phyloP scores from a whole-genome alignment of 2,797 vertebrate species.

The Taeniopygia guttata region DNA sequence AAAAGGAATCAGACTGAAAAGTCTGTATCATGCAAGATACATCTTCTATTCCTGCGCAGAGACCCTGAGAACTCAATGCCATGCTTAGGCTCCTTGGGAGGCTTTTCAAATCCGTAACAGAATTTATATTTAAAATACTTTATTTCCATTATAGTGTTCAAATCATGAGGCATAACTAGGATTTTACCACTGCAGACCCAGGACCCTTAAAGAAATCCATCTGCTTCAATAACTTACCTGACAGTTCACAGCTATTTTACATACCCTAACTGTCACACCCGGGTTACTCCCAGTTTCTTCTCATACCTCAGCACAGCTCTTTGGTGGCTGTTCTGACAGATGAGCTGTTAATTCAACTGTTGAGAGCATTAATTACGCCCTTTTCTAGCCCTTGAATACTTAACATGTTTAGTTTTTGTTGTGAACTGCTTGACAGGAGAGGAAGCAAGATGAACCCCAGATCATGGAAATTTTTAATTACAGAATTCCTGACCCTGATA shows the following conservation, averaged over 20 bases:
- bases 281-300: background rate
- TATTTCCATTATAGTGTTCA: constrained; percentile 1
- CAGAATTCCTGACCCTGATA: background rate
- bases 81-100: background rate
- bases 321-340: background rate
- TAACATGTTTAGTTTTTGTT: background rate
- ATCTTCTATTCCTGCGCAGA: background rate
- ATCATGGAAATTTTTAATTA: background rate
- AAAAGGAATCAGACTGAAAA: background rate
- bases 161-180: background rate
- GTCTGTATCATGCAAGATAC: background rate
- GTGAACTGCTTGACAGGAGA: background rate
- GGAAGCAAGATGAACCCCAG: background rate
- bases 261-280: background rate
- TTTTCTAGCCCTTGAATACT: background rate
- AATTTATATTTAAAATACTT: constrained; percentile 26
- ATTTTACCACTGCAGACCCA: background rate
- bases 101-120: background rate
- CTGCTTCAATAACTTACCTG: background rate
- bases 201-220: background rate
- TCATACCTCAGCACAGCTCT: background rate
- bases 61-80: background rate
- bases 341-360: background rate
- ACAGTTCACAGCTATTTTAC: background rate
- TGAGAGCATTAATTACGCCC: background rate